Conservation (phyloP, 1,140 invertebrate genomes). For the Pogonomyrmex barbatus region DNA sequence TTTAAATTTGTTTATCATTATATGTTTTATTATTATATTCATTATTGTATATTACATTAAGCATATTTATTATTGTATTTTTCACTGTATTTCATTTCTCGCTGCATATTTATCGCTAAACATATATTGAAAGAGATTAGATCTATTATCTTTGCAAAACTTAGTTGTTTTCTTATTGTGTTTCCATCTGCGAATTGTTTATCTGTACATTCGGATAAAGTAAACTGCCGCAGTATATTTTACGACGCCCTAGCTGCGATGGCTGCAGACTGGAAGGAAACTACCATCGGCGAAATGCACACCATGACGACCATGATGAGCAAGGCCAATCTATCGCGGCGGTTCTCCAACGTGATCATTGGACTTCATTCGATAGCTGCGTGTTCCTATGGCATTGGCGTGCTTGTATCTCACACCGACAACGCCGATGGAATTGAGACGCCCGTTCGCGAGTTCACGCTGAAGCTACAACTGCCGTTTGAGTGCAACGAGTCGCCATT, state of each 20-base stretch:
- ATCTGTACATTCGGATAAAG: neutral
- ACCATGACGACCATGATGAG: constrained; percentile 43
- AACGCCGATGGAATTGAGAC: neutral
- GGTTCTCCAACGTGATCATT: constrained; percentile 44
- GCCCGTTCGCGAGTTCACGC: constrained; percentile 26
- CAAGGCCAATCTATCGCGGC: constrained; percentile 24
- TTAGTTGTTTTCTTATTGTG: neutral
- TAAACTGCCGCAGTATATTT: constrained; percentile 55
- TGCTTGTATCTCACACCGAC: constrained; percentile 2
- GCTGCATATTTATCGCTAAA: neutral
- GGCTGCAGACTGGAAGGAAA: constrained; percentile 43
- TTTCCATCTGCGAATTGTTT: neutral
- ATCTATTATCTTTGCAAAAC: neutral
- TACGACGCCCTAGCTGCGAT: constrained; percentile 47
- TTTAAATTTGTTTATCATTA: no score
- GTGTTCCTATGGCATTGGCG: neutral
- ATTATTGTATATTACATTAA: neutral
- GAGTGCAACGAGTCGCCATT: constrained; percentile 21
- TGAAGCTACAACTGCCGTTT: constrained; percentile 63
- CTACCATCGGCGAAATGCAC: neutral
- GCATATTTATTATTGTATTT: neutral
- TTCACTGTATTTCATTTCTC: neutral
- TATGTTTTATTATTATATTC: no score
- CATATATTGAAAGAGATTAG: neutral
- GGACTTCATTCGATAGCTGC: neutral